These are phyloP conservation scores for Anniella stebbinsi DNA, from an alignment of 2,797 vertebrate species.

Conservation along the genomic window DNA sequence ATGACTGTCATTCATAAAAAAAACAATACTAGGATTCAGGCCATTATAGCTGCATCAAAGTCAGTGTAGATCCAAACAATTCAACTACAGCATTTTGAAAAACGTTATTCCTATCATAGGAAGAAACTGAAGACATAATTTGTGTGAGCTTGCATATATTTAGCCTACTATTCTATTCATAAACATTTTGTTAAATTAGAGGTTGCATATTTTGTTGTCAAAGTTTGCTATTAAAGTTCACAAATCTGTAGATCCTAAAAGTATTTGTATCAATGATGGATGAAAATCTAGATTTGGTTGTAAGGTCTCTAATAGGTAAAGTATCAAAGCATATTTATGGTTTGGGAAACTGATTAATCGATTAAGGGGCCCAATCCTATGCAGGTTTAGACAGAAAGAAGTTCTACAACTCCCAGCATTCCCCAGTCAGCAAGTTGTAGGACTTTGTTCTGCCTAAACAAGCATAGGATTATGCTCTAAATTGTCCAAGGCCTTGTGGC, in stretches of 20 bases:
- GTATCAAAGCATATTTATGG: too few relatives aligned
- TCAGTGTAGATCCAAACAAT: not conserved
- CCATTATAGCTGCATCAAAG: not conserved
- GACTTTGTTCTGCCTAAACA: too few relatives aligned
- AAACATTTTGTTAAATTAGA: not conserved
- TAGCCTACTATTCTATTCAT: not conserved
- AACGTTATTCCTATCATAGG: not conserved
- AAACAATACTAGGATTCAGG: not conserved
- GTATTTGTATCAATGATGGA: not conserved
- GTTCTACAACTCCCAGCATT: too few relatives aligned
- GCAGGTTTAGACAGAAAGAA: too few relatives aligned
- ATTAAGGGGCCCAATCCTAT: not conserved
- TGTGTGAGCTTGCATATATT: not conserved
- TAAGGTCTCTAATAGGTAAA: not conserved
- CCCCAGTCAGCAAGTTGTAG: too few relatives aligned
- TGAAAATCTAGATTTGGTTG: not conserved
- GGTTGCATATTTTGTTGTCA: conserved; percentile 30
- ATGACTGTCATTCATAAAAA: not conserved
- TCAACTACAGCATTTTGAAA: not conserved
- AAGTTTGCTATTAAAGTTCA: conserved; percentile 11
- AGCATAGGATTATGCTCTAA: too few relatives aligned
- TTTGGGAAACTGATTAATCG: not conserved
- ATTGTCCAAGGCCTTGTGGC: not conserved
- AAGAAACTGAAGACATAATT: conserved; percentile 50
- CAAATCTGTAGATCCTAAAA: conserved; percentile 12